Base-by-base conservation (phyloP, 2,797 vertebrate species). In the Leptoclinus maculatus region DNA sequence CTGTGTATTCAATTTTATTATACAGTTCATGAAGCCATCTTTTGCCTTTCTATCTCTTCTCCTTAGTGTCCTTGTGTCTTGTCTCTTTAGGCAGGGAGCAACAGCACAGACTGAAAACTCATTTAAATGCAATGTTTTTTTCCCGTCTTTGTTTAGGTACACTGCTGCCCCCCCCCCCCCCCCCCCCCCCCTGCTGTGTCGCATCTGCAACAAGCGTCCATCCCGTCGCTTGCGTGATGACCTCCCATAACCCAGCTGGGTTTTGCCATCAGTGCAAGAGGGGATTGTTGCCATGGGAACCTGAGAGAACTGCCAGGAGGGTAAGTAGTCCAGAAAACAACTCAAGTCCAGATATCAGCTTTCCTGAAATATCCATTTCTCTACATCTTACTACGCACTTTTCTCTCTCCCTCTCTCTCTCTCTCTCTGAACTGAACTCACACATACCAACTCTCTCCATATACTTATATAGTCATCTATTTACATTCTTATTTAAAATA, bases 401-500 rank as follows among this genome's bases (percentile, higher is more conserved):
- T 66, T 89, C 83, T 89, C 72, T 69, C 32, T 34, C 32, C 7
- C 32, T 34, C 32, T 34, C 32, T 34, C 32, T 29, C 27, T 29
- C 27, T 32, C 45, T 59, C 76, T 79, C 70, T 69, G 54, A 76
- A 80, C 71, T 87, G 80, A 82, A 80, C 71, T 83, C 86, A 85
- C 75, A 79, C 83, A 76, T 79, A 71, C 87, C 83, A 57, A 76
- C 87, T 72, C 81, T 87, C 76, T 88, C 84, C 73, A 88, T 89
- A 91, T 85, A 88, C 76, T 91, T 89, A 87, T 92, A 95, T 94
- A 93, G 80, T 93, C 85, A 92, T 94, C 84, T 92, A 95, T 94
- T 92, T 94, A 95, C 91, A 95, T 93, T 95, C 90, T 92, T 92
- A 93, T 89, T 93, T 93, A 92, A 95, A 95, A 95, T 95, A 94